Evolutionary conservation across 2,888 invertebrate species (phyloP).

Genomic region (Gryllus longicercus): DNA sequence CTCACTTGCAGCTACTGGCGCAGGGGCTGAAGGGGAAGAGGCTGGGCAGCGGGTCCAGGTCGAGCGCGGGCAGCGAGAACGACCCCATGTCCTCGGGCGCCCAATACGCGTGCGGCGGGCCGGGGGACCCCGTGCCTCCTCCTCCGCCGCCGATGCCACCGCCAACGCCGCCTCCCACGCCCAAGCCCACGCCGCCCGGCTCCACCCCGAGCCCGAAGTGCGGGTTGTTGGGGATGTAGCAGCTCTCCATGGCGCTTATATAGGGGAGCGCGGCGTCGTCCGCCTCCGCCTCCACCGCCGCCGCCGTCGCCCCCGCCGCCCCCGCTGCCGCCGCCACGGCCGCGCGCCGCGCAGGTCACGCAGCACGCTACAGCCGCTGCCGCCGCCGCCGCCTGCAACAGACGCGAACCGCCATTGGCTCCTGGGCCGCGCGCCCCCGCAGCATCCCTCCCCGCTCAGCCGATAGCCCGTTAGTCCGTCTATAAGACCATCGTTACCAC

Average conservation of each 20-base stretch:
- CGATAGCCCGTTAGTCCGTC: no score
- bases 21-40: constrained; percentile 85
- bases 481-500: no score
- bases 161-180: constrained; percentile 23
- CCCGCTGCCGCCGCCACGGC: background rate
- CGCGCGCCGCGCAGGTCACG: background rate
- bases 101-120: constrained; percentile 42
- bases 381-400: background rate
- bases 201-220: constrained; percentile 36
- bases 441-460: background rate
- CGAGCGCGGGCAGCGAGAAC: constrained; percentile 76
- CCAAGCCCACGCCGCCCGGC: constrained; percentile 23
- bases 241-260: constrained; percentile 38
- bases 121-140: constrained; percentile 26
- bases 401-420: background rate
- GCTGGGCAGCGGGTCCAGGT: constrained; percentile 81
- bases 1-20: constrained; percentile 71
- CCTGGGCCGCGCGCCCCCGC: background rate
- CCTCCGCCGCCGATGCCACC: constrained; percentile 24
- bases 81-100: constrained; percentile 75
- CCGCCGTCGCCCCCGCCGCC: background rate
- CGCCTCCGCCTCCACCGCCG: background rate
- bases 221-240: constrained; percentile 42
- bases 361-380: constrained; percentile 11
- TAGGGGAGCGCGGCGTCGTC: background rate